These are phyloP conservation scores for Ochropacha duplaris DNA, from an alignment of 2,888 invertebrate genomes.

Conservation along the genomic window DNA sequence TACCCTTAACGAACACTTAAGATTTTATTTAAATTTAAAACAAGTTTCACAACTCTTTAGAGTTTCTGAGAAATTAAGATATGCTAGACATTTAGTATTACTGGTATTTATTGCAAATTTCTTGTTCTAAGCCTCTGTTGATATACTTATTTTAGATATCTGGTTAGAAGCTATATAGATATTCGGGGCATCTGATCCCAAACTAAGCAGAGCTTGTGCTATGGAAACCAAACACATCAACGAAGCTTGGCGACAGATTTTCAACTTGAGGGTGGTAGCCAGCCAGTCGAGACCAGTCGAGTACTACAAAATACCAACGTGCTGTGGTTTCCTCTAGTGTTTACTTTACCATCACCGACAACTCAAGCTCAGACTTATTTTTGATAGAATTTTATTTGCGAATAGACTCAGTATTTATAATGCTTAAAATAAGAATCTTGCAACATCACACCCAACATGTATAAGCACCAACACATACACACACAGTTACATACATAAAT, in stretches of 20 bases:
- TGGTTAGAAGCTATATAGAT: too few species aligned
- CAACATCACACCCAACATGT: neutral
- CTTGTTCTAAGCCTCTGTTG: neutral
- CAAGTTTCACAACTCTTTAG: neutral
- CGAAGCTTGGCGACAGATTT: too few species aligned
- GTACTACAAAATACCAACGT: too few species aligned
- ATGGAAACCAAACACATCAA: too few species aligned
- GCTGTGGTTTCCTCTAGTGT: too few species aligned
- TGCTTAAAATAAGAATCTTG: neutral
- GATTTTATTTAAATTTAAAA: neutral
- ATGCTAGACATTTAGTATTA: neutral
- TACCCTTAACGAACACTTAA: slow-evolving; percentile 12
- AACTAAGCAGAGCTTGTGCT: too few species aligned
- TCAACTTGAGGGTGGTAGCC: too few species aligned
- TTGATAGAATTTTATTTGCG: neutral
- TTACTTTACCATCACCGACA: too few species aligned
- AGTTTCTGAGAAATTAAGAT: neutral
- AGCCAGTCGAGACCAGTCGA: too few species aligned
- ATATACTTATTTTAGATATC: too few species aligned
- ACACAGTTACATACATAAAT: slow-evolving; percentile 18
- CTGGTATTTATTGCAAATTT: neutral
- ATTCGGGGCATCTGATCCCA: too few species aligned
- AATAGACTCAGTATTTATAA: neutral
- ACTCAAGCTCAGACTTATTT: too few species aligned
- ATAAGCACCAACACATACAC: slow-evolving; percentile 46